A percentile compares a stretch with the other conserved stretches of the same genome.
Evolutionary conservation across 2,888 invertebrate genomes (phyloP).

Genomic region (Pachydiplax longipennis): DNA sequence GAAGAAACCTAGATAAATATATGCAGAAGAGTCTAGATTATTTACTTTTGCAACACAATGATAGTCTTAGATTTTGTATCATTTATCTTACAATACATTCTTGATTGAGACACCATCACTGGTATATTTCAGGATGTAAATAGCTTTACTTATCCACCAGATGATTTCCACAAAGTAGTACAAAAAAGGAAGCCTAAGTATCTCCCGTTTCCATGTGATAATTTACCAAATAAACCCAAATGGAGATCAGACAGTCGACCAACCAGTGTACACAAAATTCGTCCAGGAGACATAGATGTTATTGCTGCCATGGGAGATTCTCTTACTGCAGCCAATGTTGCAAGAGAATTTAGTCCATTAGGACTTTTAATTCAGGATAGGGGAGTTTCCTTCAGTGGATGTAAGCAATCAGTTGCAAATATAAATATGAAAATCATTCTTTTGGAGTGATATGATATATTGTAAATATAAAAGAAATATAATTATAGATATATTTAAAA

Average conservation of each 20-base stretch:
- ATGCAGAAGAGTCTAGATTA: too few relatives aligned
- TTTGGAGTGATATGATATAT: too few relatives aligned
- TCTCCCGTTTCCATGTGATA: constrained; percentile 48
- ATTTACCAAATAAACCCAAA: not conserved
- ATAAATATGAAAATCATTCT: too few relatives aligned
- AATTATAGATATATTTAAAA: too few relatives aligned
- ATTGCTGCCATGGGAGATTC: constrained; percentile 78
- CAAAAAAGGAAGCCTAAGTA: constrained; percentile 47
- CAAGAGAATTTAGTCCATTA: constrained; percentile 74
- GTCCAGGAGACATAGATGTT: constrained; percentile 76
- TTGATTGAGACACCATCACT: too few relatives aligned
- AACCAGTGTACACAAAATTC: constrained; percentile 70
- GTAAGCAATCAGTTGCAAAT: constrained; percentile 56
- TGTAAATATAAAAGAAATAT: too few relatives aligned
- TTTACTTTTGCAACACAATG: too few relatives aligned
- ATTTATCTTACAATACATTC: too few relatives aligned
- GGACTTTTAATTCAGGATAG: constrained; percentile 77
- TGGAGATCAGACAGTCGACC: constrained; percentile 58
- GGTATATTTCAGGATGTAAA: not conserved
- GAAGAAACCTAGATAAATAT: too few relatives aligned
- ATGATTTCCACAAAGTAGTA: not conserved
- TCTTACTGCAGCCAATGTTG: constrained; percentile 72
- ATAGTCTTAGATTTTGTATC: too few relatives aligned
- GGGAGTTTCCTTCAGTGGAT: constrained; percentile 73
- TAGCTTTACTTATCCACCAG: not conserved